Percentiles rank a stretch among this genome's conserved stretches.
Conservation (phyloP, 2,888 invertebrate species). For the Arrhopalites spinosus region DNA sequence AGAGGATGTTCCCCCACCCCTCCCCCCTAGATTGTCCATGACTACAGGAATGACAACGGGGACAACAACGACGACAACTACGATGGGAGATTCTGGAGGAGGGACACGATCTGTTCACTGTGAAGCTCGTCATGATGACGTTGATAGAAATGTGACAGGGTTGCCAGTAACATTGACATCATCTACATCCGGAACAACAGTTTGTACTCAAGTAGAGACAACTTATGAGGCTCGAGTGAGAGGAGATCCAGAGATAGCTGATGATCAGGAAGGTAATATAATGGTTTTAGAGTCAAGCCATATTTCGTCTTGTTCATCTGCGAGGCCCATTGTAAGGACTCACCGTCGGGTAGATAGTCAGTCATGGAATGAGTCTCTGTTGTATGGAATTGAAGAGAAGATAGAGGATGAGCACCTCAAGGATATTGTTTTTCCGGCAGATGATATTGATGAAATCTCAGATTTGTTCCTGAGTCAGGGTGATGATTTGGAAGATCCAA, state of each 20-base stretch:
- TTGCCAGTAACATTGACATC: slow-evolving; percentile 55
- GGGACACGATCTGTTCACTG: slow-evolving; percentile 49
- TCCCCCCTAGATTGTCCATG: no score
- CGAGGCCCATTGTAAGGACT: slow-evolving; percentile 40
- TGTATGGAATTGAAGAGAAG: slow-evolving; percentile 54
- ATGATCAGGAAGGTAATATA: slow-evolving; percentile 63
- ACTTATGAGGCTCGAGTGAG: slow-evolving; percentile 54
- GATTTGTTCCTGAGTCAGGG: slow-evolving; percentile 44
- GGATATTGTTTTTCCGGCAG: slow-evolving; percentile 59
- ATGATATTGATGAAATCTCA: slow-evolving; percentile 58
- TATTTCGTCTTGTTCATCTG: not conserved
- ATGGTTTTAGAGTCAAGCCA: slow-evolving; percentile 57
- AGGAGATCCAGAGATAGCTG: slow-evolving; percentile 56
- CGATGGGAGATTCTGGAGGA: not conserved
- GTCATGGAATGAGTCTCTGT: slow-evolving; percentile 50
- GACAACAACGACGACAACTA: not conserved
- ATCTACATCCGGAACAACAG: slow-evolving; percentile 53
- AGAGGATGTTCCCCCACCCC: not conserved
- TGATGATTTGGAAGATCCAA: slow-evolving; percentile 60
- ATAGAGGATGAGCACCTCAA: slow-evolving; percentile 56
- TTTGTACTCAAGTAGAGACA: slow-evolving; percentile 56
- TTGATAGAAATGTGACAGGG: slow-evolving; percentile 38
- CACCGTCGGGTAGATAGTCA: slow-evolving; percentile 54
- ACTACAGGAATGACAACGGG: not conserved
- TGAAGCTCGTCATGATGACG: slow-evolving; percentile 44